Evolutionary conservation across 2,888 invertebrate genomes (phyloP).

Genomic region (Hesperia comma): DNA sequence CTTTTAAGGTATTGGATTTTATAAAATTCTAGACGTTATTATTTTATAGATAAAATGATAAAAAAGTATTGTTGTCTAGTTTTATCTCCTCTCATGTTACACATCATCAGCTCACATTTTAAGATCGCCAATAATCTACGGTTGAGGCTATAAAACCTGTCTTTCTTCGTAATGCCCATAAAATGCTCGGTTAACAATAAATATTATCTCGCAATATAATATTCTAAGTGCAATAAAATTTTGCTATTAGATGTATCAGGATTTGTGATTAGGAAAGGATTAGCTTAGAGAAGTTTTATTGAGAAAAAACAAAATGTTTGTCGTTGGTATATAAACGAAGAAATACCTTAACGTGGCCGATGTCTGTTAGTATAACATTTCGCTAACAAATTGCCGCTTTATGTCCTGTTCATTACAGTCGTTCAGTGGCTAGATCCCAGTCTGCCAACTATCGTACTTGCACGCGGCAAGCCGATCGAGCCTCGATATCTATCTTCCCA

Average conservation of each 20-base stretch:
- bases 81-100: not conserved
- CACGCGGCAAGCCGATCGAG: constrained; percentile 57
- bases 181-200: constrained; percentile 19
- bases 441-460: constrained; percentile 63
- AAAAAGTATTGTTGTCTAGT: not conserved
- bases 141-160: constrained; percentile 22
- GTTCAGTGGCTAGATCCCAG: constrained; percentile 49
- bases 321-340: constrained; percentile 8
- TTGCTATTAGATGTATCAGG: constrained; percentile 3
- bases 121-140: constrained; percentile 20
- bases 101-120: constrained; percentile 26
- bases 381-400: constrained; percentile 43
- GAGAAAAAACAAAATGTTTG: not conserved
- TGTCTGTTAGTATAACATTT: not conserved
- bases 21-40: not conserved
- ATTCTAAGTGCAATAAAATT: constrained; percentile 21
- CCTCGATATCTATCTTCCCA: constrained; percentile 68
- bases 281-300: not conserved
- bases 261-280: not conserved
- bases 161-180: constrained; percentile 20
- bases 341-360: not conserved
- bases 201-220: constrained; percentile 12
- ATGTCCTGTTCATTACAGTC: constrained; percentile 55
- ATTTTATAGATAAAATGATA: not conserved
- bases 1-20: too few relatives aligned